Base-by-base conservation (phyloP, 2,888 invertebrate species). In the Dorcus parallelipipedus region DNA sequence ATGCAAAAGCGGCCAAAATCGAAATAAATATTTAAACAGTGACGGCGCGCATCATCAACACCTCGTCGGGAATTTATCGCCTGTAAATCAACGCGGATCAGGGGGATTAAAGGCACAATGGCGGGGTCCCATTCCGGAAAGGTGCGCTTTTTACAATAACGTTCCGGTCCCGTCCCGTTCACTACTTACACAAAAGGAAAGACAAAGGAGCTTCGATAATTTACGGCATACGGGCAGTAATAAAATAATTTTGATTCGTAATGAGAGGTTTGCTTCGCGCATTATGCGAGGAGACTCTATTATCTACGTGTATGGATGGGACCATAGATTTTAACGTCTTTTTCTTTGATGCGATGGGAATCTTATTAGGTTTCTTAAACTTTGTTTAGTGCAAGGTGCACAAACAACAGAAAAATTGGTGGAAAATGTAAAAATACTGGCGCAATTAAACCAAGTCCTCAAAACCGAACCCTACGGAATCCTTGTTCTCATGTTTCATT, bases 71-170 rank as follows among this genome's bases (percentile, higher is more conserved):
- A 63, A 63, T 64, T 64, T 63, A 64, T 62, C 64, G 62, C 55
- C 57, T 51, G 56, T 64, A 64, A 64, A 64, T 64, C 64, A 64
- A 62, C 59, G 54, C 56, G 58, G 56, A 57, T 55, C 38, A 61
- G 58, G 20, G 20, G 20, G 56, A 52, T 43, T 26, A 55, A 56
- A 52, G 50, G 59, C 62, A 62, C 45, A 45, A 45, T 45, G 20
- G n/a, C 0, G n/a, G 23, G 45, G 20, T 45, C 51, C 51, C 43
- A 40, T 54, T 48, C 49, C 38, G 51, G 56, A 61, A 50, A 57
- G 59, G 59, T 56, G 59, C 48, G 41, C 49, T 58, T 60, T 60
- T 41, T 58, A 45, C 20, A 20, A 20, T 50, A 26, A 38, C 33
- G 43, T 58, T 62, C 62, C 56, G 59, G 62, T 60, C 56, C 38